Evolutionary conservation across 2,113 vertebrate genomes (phyloP), one percentile per base, ranked within the genome.

Genomic region (Clinocottus analis): DNA sequence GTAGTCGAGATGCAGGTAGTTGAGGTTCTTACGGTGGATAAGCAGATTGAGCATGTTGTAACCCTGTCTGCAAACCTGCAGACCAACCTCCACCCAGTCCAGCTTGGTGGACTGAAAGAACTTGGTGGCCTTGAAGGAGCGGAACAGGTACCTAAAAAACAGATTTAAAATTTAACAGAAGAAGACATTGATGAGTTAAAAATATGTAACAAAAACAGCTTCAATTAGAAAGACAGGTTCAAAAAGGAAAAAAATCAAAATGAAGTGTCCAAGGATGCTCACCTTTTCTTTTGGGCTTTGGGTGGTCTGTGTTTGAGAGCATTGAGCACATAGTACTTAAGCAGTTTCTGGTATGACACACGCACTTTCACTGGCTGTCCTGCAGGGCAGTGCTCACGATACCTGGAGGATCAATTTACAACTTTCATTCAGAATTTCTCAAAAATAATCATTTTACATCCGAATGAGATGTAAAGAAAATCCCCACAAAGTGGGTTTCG

Each of bases 11-110:
- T 99, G 98, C 82, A 99, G 94, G 85, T 99, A 99, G 92, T 99
- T 99, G 71, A 99, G 96, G 79, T 99, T 99, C 94, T 99, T 99
- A 47, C 98, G 96, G 89, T 99, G 98, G 90, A 99, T 99, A 47
- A 99, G 95, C 87, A 99, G 90, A 93, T 99, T 99, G 33, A 99
- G 96, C 98, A 99, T 99, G 92, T 99, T 99, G 95, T 99, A 99
- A 68, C 98, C 98, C 90, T 99, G 98, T 60, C 98, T 93, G 90
- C 98, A 99, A 47, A 99, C 98, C 91, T 99, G 98, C 1, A 99
- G 94, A 1, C 98, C 98, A 0, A 99, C 98, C 72, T 99, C 98
- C 79, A 99, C 98, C 98, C 98, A 99, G 89, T 99, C 98, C 87
- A 99, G 94, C 89, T 99, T 99, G 0, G 98, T 99, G 0, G 98